A percentile compares a stretch with the other conserved stretches of the same genome.
phyloP scores from a whole-genome alignment of 1,140 invertebrate species.

The Lanistes nyassanus region DNA sequence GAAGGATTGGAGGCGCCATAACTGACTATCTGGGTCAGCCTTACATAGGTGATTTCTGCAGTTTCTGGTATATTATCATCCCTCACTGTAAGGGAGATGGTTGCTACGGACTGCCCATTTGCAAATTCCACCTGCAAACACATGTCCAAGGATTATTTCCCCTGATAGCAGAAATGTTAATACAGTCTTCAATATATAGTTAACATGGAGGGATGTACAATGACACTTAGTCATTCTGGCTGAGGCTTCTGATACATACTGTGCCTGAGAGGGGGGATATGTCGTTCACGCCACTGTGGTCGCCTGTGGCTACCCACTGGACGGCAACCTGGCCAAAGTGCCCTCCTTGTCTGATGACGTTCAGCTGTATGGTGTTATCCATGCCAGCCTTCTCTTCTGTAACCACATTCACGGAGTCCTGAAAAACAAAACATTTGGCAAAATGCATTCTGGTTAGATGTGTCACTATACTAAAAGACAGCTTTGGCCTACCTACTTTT shows the following conservation, averaged over 20 bases:
- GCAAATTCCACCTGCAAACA: slow-evolving; percentile 58
- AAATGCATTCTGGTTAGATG: too few species aligned
- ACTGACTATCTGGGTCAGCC: slow-evolving; percentile 48
- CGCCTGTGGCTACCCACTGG: slow-evolving; percentile 54
- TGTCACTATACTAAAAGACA: too few species aligned
- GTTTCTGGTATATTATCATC: slow-evolving; percentile 60
- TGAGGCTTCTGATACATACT: slow-evolving; percentile 36
- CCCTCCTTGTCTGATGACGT: slow-evolving; percentile 48
- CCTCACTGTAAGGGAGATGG: slow-evolving; percentile 52
- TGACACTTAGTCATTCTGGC: too few species aligned
- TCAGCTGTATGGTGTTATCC: slow-evolving; percentile 52
- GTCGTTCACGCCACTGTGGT: slow-evolving; percentile 54
- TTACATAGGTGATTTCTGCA: slow-evolving; percentile 53
- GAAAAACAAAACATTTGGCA: slow-evolving; percentile 12
- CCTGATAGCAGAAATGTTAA: too few species aligned
- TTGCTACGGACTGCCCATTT: slow-evolving; percentile 46
- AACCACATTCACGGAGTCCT: slow-evolving; percentile 54
- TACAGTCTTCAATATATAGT: too few species aligned
- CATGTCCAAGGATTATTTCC: too few species aligned
- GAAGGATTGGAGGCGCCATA: slow-evolving; percentile 45
- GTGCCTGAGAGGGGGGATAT: slow-evolving; percentile 57
- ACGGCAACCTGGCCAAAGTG: slow-evolving; percentile 56
- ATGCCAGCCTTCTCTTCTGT: slow-evolving; percentile 42
- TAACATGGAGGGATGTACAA: too few species aligned
- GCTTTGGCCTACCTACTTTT: too few species aligned